Evolutionary conservation across 2,113 vertebrate species (phyloP).

Genomic region (Cyprinodon variegatus): DNA sequence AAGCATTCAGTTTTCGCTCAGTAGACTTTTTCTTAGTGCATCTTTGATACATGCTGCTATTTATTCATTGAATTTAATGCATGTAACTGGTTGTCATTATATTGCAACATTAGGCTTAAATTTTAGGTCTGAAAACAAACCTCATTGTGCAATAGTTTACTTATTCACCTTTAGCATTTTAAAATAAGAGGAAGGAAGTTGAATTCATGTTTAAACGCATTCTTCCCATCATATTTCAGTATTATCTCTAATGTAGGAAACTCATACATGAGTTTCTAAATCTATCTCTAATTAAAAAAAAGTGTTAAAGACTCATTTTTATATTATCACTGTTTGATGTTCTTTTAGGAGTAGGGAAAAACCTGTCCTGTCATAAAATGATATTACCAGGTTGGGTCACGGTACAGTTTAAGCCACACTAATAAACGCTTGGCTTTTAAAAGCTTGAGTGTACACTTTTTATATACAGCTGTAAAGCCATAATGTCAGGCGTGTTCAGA

Average conservation of each 20-base stretch:
- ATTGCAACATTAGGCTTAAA: neutral
- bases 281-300: constrained; percentile 1
- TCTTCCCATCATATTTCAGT: neutral
- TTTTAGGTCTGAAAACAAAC: constrained; percentile 32
- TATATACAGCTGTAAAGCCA: constrained; percentile 34
- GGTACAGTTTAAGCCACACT: neutral
- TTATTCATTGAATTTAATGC: constrained; percentile 19
- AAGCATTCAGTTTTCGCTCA: neutral
- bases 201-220: constrained; percentile 19
- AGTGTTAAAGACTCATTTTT: constrained; percentile 7
- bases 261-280: neutral
- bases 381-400: constrained; percentile 27
- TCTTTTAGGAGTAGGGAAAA: constrained; percentile 25
- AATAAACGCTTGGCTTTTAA: constrained; percentile 40
- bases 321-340: constrained; percentile 42
- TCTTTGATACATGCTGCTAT: neutral
- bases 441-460: constrained; percentile 3
- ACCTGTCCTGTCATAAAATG: neutral
- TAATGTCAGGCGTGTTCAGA: constrained; percentile 25
- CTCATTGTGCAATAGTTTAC: neutral
- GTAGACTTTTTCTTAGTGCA: neutral
- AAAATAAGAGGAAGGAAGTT: constrained; percentile 7
- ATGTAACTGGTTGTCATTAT: neutral
- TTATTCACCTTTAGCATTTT: neutral
- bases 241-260: neutral